Percentiles rank a stretch among this genome's conserved stretches.
phyloP scores from a whole-genome alignment of 2,797 vertebrate genomes.

The Xenopus petersii region DNA sequence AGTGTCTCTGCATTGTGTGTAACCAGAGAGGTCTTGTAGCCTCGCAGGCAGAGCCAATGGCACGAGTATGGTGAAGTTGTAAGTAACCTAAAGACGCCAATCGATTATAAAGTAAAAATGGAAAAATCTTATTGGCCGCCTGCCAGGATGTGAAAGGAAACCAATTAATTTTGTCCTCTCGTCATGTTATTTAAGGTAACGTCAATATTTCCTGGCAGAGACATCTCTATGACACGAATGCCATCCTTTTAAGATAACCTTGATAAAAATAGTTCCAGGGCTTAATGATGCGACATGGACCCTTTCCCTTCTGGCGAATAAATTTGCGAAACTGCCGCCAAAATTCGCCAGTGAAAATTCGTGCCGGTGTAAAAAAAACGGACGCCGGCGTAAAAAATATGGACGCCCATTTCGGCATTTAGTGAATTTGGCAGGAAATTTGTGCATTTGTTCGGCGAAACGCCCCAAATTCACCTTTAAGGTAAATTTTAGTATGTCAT shows the following conservation, averaged over 20 bases:
- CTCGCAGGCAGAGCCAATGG: conserved; percentile 11
- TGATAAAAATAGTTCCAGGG: conserved; percentile 29
- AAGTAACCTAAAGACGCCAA: conserved; percentile 36
- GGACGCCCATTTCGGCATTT: too few relatives aligned
- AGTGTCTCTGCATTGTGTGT: background rate
- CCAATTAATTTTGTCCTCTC: conserved; percentile 36
- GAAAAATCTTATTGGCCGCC: conserved; percentile 24
- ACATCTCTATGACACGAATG: conserved; percentile 28
- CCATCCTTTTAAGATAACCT: conserved; percentile 15
- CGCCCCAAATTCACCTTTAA: too few relatives aligned
- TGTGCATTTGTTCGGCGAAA: too few relatives aligned
- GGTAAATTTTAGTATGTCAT: too few relatives aligned
- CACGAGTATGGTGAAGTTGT: conserved; percentile 6
- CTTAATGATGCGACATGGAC: background rate
- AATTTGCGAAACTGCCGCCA: too few relatives aligned
- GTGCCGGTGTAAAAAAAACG: too few relatives aligned
- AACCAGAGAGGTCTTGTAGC: background rate
- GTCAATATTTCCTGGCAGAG: conserved; percentile 40
- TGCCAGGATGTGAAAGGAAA: conserved; percentile 40
- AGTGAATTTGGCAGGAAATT: too few relatives aligned
- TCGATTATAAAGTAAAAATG: conserved; percentile 40
- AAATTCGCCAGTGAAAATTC: too few relatives aligned
- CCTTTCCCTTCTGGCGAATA: too few relatives aligned
- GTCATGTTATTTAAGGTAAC: conserved; percentile 40
- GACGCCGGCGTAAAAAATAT: too few relatives aligned